Evolutionary conservation across 2,888 invertebrate genomes (phyloP).

Genomic region (Diarsia dahlii): DNA sequence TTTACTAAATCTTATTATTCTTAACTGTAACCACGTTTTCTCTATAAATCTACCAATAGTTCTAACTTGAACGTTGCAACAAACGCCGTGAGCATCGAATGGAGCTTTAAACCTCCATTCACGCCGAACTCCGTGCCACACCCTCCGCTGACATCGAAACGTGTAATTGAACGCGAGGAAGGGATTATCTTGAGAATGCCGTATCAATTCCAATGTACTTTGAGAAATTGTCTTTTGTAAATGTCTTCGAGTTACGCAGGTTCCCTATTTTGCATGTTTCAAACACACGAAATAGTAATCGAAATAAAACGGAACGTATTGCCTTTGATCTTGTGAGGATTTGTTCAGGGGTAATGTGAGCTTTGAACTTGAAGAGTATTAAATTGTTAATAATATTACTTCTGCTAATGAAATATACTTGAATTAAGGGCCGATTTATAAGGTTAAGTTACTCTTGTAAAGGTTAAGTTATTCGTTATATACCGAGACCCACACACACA

Average conservation of each 20-base stretch:
- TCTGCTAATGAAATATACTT: background rate
- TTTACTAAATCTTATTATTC: background rate
- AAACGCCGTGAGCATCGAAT: too few relatives aligned
- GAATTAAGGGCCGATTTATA: background rate
- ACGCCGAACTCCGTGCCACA: constrained; percentile 1
- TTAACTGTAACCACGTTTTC: background rate
- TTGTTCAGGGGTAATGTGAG: constrained; percentile 11
- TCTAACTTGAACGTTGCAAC: too few relatives aligned
- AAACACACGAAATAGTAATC: constrained; percentile 30
- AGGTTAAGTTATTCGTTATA: too few relatives aligned
- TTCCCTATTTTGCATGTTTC: constrained; percentile 42
- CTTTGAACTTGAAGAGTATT: constrained; percentile 7
- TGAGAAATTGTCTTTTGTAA: constrained; percentile 60
- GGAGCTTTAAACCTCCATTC: constrained; percentile 11
- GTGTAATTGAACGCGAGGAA: constrained; percentile 68
- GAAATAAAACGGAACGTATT: constrained; percentile 38
- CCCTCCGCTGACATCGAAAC: constrained; percentile 59
- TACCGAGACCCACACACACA: too few relatives aligned
- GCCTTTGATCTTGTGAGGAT: constrained; percentile 37
- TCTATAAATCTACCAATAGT: background rate
- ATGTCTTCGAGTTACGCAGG: constrained; percentile 35
- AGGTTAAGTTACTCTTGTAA: background rate
- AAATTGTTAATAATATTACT: constrained; percentile 14
- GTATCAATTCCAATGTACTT: constrained; percentile 64
- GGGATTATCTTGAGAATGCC: constrained; percentile 64